Evolutionary conservation across 1,140 invertebrate species (phyloP), one percentile per base, ranked within the genome.

Genomic region (Aporrectodea caliginosa): DNA sequence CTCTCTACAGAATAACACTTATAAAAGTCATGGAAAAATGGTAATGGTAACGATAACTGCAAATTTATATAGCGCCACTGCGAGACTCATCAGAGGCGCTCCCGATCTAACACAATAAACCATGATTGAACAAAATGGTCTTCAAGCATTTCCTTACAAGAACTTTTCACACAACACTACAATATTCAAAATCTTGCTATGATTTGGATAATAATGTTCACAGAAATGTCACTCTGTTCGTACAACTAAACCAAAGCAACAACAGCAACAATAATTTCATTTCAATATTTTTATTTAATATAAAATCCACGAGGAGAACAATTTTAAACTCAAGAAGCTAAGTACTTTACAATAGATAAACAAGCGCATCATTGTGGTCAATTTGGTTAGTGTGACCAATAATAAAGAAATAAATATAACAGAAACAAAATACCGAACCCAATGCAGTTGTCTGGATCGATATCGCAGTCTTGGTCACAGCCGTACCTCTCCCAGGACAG

Each of bases 41-140:
- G n/a, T n/a, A n/a, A n/a, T n/a, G n/a, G n/a, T n/a, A n/a, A n/a
- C n/a, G n/a, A n/a, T n/a, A n/a, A n/a, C n/a, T n/a, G n/a, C n/a
- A n/a, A n/a, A n/a, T n/a, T n/a, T n/a, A n/a, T n/a, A n/a, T n/a
- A n/a, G n/a, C n/a, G n/a, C n/a, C n/a, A n/a, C n/a, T n/a, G n/a
- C n/a, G n/a, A n/a, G n/a, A n/a, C 93, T 92, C 88, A 97, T 96
- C 1, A 98, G 90, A 75, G 92, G 91, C 87, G 97, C 95, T 87
- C 95, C 97, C n/a, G 22, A 22, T 58, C 43, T 12, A 58, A 58
- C 43, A 58, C 43, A 58, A 22, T 12, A 6, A 58, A 58, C 43
- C 43, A 58, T 58, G 43, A 58, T 12, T 22, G 6, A 6, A 58
- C 43, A 12, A 58, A 58, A 58, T 58, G 43, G n/a, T n/a, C n/a